These are phyloP conservation scores for Stigmatopora nigra DNA, from an alignment of 2,113 vertebrate genomes.

Conservation along the genomic window DNA sequence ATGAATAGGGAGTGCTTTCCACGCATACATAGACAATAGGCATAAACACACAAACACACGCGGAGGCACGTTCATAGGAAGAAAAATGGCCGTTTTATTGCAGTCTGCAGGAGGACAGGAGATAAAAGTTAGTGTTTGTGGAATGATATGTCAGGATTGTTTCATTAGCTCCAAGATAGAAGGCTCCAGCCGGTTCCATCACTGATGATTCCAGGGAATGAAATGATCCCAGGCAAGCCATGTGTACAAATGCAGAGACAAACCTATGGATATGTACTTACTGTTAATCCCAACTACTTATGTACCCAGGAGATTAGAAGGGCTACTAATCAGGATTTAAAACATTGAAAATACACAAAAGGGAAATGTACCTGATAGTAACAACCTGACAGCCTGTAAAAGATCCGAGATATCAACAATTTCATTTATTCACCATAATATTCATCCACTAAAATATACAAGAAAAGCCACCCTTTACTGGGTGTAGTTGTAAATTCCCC, in stretches of 20 bases:
- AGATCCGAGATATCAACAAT: constrained; percentile 30
- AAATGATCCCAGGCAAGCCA: constrained; percentile 42
- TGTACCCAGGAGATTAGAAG: constrained; percentile 29
- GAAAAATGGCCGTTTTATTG: constrained; percentile 63
- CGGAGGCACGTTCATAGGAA: constrained; percentile 32
- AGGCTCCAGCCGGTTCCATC: constrained; percentile 52
- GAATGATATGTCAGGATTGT: constrained; percentile 60
- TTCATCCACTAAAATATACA: constrained; percentile 42
- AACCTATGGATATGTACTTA: constrained; percentile 27
- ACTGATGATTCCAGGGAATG: constrained; percentile 34
- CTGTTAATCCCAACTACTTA: constrained; percentile 39
- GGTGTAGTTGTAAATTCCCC: constrained; percentile 49
- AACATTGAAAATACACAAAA: constrained; percentile 23
- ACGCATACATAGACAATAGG: constrained; percentile 62
- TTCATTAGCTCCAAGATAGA: constrained; percentile 63
- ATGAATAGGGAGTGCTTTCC: constrained; percentile 64
- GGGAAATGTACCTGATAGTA: constrained; percentile 1
- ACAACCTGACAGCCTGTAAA: constrained; percentile 5
- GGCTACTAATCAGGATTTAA: constrained; percentile 38
- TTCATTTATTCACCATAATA: constrained; percentile 54
- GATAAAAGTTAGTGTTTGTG: constrained; percentile 65
- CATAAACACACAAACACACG: constrained; percentile 58
- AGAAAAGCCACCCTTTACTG: constrained; percentile 40
- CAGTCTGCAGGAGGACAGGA: constrained; percentile 59
- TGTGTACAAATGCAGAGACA: constrained; percentile 44